Conservation (phyloP, 2,113 vertebrate species). For the Vimba vimba region DNA sequence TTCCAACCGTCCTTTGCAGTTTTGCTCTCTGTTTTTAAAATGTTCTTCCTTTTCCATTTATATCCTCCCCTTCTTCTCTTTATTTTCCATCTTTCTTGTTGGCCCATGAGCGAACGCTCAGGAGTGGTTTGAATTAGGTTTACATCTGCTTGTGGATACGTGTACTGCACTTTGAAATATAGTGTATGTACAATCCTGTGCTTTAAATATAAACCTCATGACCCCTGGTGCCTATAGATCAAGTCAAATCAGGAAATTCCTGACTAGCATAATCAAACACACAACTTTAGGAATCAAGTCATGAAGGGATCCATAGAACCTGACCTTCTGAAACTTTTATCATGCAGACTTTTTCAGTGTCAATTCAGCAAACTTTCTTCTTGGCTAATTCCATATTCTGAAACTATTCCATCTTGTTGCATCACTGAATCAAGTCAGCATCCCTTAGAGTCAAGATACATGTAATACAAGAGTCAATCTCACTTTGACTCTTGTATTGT, state of each 20-base stretch:
- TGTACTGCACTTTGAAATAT: slow-evolving; percentile 9
- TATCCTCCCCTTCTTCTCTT: slow-evolving; percentile 28
- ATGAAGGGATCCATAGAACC: background rate
- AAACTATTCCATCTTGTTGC: background rate
- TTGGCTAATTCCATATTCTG: slow-evolving; percentile 11
- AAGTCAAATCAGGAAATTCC: slow-evolving; percentile 19
- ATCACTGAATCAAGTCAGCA: slow-evolving; percentile 16
- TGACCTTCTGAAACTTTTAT: slow-evolving; percentile 17
- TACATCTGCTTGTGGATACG: slow-evolving; percentile 24
- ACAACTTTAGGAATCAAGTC: background rate
- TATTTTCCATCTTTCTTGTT: slow-evolving; percentile 42
- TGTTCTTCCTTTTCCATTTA: slow-evolving; percentile 43
- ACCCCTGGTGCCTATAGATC: slow-evolving; percentile 11
- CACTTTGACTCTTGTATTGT: background rate
- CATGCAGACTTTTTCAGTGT: background rate
- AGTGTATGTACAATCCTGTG: background rate
- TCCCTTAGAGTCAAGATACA: no score
- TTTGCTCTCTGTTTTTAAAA: slow-evolving; percentile 1
- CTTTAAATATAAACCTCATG: background rate
- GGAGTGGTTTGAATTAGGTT: slow-evolving; percentile 24
- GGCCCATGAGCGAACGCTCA: background rate
- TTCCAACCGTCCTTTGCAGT: background rate
- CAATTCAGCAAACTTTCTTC: background rate
- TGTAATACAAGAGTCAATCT: background rate
- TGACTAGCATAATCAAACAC: slow-evolving; percentile 2